phyloP scores from a whole-genome alignment of 2,797 vertebrate species.

The Mycteria americana region DNA sequence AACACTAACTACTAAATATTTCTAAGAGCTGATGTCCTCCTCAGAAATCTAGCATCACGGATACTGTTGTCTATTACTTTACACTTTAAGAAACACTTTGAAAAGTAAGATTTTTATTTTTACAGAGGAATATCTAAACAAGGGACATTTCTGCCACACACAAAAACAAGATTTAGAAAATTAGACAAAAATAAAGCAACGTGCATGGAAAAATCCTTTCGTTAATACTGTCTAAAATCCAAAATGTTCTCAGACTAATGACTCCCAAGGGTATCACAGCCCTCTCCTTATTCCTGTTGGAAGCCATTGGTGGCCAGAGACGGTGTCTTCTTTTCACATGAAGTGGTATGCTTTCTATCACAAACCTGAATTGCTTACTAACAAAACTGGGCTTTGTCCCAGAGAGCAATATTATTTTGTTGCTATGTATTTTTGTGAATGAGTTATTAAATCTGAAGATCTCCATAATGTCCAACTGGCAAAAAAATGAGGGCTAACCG shows the following conservation, averaged over 20 bases:
- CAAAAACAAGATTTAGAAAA: not conserved
- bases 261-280: not conserved
- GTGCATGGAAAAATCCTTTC: not conserved
- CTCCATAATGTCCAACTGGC: not conserved
- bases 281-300: not conserved
- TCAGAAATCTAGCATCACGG: not conserved
- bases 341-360: not conserved
- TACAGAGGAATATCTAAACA: not conserved
- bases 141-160: not conserved
- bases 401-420: not conserved
- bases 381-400: not conserved
- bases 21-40: not conserved
- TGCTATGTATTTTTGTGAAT: not conserved
- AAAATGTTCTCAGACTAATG: not conserved
- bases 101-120: not conserved
- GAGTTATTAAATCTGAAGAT: not conserved
- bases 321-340: not conserved
- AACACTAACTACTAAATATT: not conserved
- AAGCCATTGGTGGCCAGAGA: not conserved
- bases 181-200: not conserved
- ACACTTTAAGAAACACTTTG: not conserved
- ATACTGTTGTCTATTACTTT: not conserved
- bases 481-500: not conserved
- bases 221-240: not conserved
- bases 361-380: not conserved